phyloP scores from a whole-genome alignment of 2,797 vertebrate genomes.

The Pseudochaenichthys georgianus region DNA sequence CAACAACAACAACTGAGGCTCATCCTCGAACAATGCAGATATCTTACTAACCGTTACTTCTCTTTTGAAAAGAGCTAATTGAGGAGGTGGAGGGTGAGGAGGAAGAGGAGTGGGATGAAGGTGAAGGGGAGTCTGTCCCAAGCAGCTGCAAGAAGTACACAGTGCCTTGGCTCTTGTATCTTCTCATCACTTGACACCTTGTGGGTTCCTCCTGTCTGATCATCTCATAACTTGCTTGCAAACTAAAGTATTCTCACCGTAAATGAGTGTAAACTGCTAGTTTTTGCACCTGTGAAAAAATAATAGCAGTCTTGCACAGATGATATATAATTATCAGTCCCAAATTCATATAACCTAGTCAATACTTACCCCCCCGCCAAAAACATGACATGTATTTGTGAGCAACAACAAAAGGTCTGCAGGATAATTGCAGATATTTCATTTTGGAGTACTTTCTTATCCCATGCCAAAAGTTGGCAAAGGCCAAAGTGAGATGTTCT shows the following conservation, averaged over 20 bases:
- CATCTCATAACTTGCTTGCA: slow-evolving; percentile 25
- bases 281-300: slow-evolving; percentile 35
- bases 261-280: slow-evolving; percentile 32
- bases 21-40: slow-evolving; percentile 72
- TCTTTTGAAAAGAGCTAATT: slow-evolving; percentile 75
- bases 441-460: slow-evolving; percentile 33
- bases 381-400: slow-evolving; percentile 20
- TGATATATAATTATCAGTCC: slow-evolving; percentile 45
- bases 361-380: slow-evolving; percentile 28
- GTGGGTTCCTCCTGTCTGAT: slow-evolving; percentile 37
- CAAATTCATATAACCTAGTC: slow-evolving; percentile 20
- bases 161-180: slow-evolving; percentile 28
- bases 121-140: slow-evolving; percentile 51
- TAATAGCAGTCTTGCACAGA: slow-evolving; percentile 38
- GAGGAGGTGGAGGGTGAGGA: slow-evolving; percentile 63
- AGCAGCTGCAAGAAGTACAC: slow-evolving; percentile 59
- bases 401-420: slow-evolving; percentile 22
- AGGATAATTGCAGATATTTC: slow-evolving; percentile 28
- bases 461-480: slow-evolving; percentile 31
- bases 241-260: slow-evolving; percentile 28
- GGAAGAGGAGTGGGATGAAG: slow-evolving; percentile 59
- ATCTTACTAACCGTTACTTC: slow-evolving; percentile 73
- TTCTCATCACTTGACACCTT: slow-evolving; percentile 33
- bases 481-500: slow-evolving; percentile 27
- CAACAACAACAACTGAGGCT: slow-evolving; percentile 72